Evolutionary conservation across 2,888 invertebrate genomes (phyloP), one percentile per base, ranked within the genome.

Genomic region (Cerastoderma edule): DNA sequence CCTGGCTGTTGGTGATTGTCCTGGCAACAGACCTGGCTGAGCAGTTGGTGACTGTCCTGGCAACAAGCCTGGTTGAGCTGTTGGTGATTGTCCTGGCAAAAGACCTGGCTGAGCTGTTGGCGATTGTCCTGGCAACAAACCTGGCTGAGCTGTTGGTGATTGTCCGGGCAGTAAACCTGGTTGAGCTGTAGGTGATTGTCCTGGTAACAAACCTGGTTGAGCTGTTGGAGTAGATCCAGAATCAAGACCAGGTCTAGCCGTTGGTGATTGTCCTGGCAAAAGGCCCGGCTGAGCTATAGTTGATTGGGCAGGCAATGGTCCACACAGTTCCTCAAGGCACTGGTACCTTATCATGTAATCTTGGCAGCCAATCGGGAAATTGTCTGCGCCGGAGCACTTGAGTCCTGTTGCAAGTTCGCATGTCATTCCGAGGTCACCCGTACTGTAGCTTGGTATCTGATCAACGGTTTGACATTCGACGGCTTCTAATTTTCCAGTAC

Each of bases 301-400:
- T n/a, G n/a, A n/a, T n/a, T n/a, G n/a, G n/a, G n/a, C n/a, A n/a
- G n/a, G n/a, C n/a, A n/a, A n/a, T n/a, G n/a, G n/a, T 71, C 67
- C 67, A 67, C 75, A 75, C 13, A 75, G 44, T 53, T 70, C 35
- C 24, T 75, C 66, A 33, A 86, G 83, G 64, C 90, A 90, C 63
- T 83, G 86, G 78, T 89, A 90, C 79, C 90, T 83, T 54, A 91
- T 86, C 85, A 90, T 89, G 79, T 89, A 91, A 76, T 91, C 90
- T 13, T 78, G 73, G 75, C 91, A 91, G 5, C 79, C 74, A 28
- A 85, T 63, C 16, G 85, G 83, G 60, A 65, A 64, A 70, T 85
- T 88, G 30, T 85, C 83, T 6, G 72, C 75, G 91, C 93, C 73
- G 2, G n/a, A 35, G 89, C 97, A 97, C 2, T 95, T 92, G 0